A percentile compares a stretch with the other conserved stretches of the same genome.
phyloP scores from a whole-genome alignment of 2,888 invertebrate genomes.

The Caenorhabditis plicata region DNA sequence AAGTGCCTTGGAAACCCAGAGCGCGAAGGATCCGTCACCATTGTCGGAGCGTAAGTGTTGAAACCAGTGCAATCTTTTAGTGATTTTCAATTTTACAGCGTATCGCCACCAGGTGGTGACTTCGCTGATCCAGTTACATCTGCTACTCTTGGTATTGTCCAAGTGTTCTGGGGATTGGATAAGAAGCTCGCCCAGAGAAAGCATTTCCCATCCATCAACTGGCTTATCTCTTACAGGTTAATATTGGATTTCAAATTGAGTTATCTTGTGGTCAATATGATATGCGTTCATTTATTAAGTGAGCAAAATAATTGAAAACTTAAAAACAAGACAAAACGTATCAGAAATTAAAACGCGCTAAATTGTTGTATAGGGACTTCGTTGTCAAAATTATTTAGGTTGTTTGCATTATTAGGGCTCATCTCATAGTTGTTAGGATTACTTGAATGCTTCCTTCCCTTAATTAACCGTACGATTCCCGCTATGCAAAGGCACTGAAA shows the following conservation, averaged over 20 bases:
- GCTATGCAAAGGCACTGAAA: conserved; percentile 28
- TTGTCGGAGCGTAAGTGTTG: conserved; percentile 83
- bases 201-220: conserved; percentile 99
- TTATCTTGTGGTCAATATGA: no score
- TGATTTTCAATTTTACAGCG: conserved; percentile 1
- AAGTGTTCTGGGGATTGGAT: conserved; percentile 69
- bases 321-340: background rate
- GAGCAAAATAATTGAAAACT: background rate
- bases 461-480: conserved; percentile 19
- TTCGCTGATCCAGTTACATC: conserved; percentile 99
- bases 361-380: conserved; percentile 55
- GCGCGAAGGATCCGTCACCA: conserved; percentile 96
- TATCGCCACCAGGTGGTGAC: conserved; percentile 91
- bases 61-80: background rate
- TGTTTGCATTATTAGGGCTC: background rate
- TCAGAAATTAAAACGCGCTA: conserved; percentile 46
- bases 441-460: conserved; percentile 6
- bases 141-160: conserved; percentile 92
- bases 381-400: conserved; percentile 46
- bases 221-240: conserved; percentile 87
- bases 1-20: conserved; percentile 77
- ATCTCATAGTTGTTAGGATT: conserved; percentile 46
- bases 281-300: background rate
- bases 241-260: background rate
- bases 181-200: conserved; percentile 78